Evolutionary conservation across 1,140 invertebrate species (phyloP).

Genomic region (Procambarus clarkii): DNA sequence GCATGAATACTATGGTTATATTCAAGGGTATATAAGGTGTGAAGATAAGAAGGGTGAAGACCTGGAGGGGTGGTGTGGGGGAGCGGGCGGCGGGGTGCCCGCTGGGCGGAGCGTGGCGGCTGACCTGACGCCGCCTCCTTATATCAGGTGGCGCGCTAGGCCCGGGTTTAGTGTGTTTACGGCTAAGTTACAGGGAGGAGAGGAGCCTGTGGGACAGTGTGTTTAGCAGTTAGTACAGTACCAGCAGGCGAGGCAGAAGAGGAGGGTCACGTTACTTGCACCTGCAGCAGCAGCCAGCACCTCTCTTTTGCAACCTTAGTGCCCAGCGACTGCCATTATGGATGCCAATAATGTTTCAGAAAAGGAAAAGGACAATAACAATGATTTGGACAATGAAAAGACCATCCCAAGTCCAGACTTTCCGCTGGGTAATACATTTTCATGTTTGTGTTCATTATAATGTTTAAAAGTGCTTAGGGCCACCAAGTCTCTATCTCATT

Average conservation of each 20-base stretch:
- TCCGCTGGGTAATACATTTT: conserved; percentile 48
- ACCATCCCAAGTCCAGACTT: conserved; percentile 29
- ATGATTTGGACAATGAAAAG: conserved; percentile 46
- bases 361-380: conserved; percentile 26
- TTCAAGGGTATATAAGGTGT: too few relatives aligned
- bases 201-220: conserved; percentile 52
- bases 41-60: too few relatives aligned
- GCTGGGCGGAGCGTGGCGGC: conserved; percentile 27
- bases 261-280: conserved; percentile 25
- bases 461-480: not conserved
- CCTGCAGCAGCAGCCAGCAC: not conserved
- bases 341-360: conserved; percentile 5
- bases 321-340: not conserved
- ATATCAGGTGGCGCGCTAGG: conserved; percentile 1
- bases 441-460: not conserved
- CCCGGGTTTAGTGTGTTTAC: conserved; percentile 50
- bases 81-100: not conserved
- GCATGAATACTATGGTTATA: too few relatives aligned
- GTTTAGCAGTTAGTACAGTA: conserved; percentile 20
- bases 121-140: conserved; percentile 48
- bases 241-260: conserved; percentile 35
- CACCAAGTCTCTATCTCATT: too few relatives aligned
- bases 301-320: conserved; percentile 14
- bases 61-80: too few relatives aligned
- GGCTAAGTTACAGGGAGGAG: conserved; percentile 55